Percentiles rank a stretch among this genome's conserved stretches.
Evolutionary conservation across 2,797 vertebrate genomes (phyloP).

Genomic region (Cossypha dichroa): DNA sequence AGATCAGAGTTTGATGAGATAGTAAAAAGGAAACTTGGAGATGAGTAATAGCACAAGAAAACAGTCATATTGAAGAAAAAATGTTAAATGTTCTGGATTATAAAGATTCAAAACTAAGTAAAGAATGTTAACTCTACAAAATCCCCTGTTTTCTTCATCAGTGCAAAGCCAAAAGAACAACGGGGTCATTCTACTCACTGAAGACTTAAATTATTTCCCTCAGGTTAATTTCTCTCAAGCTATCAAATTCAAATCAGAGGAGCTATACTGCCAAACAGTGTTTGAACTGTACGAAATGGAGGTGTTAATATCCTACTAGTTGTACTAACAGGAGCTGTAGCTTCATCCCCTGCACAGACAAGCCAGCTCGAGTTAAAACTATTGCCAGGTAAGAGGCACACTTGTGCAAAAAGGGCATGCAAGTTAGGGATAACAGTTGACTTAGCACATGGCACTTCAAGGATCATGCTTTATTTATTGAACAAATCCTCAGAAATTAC

Average conservation of each 20-base stretch:
- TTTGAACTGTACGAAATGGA: not conserved
- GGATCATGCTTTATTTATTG: not conserved
- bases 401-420: not conserved
- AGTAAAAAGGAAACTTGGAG: slow-evolving; percentile 35
- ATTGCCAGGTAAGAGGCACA: not conserved
- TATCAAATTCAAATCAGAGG: not conserved
- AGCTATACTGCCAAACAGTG: not conserved
- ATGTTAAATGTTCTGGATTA: not conserved
- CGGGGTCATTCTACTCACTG: not conserved
- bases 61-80: not conserved
- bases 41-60: slow-evolving; percentile 19
- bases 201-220: not conserved
- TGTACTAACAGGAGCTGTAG: not conserved
- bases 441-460: not conserved
- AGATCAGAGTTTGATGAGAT: not conserved
- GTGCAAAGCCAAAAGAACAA: not conserved
- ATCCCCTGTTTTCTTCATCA: not conserved
- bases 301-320: not conserved
- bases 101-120: not conserved
- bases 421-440: not conserved
- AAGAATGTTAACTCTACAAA: not conserved
- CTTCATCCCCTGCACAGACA: not conserved
- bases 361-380: not conserved
- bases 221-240: not conserved
- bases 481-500: not conserved